Base-by-base conservation (phyloP, 1,140 invertebrate species). In the Mizuhopecten yessoensis region DNA sequence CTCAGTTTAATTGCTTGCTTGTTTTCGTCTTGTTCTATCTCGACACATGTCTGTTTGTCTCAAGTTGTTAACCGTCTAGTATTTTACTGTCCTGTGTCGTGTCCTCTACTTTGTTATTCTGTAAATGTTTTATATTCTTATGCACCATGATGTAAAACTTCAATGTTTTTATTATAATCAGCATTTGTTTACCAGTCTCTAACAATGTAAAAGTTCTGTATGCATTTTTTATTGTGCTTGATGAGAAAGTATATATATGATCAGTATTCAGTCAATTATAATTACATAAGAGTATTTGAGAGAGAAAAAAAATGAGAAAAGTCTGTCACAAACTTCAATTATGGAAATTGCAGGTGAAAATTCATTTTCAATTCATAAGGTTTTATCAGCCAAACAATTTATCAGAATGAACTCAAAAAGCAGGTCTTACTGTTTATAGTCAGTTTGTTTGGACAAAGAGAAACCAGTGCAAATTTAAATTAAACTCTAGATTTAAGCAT, bases 91-190 rank as follows among this genome's bases (percentile, higher is more conserved):
- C n/a, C n/a, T n/a, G n/a, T n/a, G n/a, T n/a, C n/a, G n/a, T 57
- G 45, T 57, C 45, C 2, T 57, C 17, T 57, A 20, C 17, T 11
- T 57, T 11, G 1, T 0, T 29, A 75, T 29, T 75, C n/a, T 75
- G 57, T 75, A 3, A 75, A n/a, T 75, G 2, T n/a, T 75, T 29
- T 75, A 29, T 75, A 75, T 29, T 29, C 9, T 75, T 75, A 75
- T 75, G 57, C 57, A 75, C 57, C 57, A 75, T 75, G 57, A 29
- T 75, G n/a, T n/a, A 17, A 75, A 75, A 75, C 57, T 49, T 49
- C 45, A 49, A 49, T 75, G 57, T 75, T 75, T 75, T 75, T 29
- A 75, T 75, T 5, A 75, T 75, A 75, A 1, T 75, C n/a, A 7
- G 57, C 29, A 17, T 29, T 29, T 75, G 42, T 75, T 5, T 5